Evolutionary conservation across 2,797 vertebrate genomes (phyloP).

Genomic region (Glossophaga mutica): DNA sequence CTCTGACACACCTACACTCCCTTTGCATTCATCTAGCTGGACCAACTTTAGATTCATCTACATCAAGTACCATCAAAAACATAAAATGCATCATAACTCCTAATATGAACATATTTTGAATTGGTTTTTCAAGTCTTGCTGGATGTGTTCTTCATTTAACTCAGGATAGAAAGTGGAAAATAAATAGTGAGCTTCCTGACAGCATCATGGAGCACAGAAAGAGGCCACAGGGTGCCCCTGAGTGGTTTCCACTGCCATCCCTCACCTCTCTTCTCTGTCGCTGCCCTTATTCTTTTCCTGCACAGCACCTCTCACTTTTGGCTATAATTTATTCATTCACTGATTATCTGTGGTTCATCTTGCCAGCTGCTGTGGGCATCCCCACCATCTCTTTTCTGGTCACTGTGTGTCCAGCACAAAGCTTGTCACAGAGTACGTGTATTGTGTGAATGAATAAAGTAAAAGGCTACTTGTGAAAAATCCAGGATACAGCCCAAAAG

Average conservation of each 20-base stretch:
- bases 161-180: neutral
- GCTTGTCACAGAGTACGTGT: neutral
- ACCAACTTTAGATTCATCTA: neutral
- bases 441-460: neutral
- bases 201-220: neutral
- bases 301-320: accelerated
- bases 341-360: neutral
- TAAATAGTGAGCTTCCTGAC: neutral
- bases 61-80: neutral
- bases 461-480: neutral
- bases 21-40: neutral
- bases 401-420: neutral
- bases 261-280: neutral
- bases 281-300: neutral
- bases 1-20: neutral
- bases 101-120: neutral
- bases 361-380: neutral
- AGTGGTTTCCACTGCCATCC: neutral
- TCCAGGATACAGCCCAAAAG: neutral
- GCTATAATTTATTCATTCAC: too few species aligned
- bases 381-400: neutral
- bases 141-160: neutral
- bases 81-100: neutral
- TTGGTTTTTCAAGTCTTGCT: neutral
- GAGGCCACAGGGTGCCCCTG: neutral